These are phyloP conservation scores for Gryllus longicercus DNA, from an alignment of 2,888 invertebrate genomes.

Conservation along the genomic window DNA sequence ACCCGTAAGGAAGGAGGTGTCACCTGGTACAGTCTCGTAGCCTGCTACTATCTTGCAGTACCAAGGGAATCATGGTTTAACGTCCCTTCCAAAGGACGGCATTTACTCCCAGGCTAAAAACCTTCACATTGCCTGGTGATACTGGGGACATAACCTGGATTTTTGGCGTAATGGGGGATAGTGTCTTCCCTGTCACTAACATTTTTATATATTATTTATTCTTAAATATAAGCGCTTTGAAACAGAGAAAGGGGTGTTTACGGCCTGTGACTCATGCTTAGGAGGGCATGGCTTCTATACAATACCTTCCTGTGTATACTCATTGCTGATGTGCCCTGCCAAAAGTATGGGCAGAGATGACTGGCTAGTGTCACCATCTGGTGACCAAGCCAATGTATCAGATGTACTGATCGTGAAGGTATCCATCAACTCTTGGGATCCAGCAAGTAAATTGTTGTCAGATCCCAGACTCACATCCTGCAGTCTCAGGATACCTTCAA, in stretches of 20 bases:
- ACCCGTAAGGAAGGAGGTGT: conserved; percentile 11
- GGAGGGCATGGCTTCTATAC: not conserved
- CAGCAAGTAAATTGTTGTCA: conserved; percentile 18
- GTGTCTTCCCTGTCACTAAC: not conserved
- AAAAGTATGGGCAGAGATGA: conserved; percentile 29
- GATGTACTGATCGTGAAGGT: not conserved
- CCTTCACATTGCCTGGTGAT: not conserved
- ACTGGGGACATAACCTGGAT: conserved; percentile 1
- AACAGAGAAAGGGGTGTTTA: conserved; percentile 11
- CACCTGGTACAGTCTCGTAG: conserved; percentile 11
- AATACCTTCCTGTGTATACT: conserved; percentile 30
- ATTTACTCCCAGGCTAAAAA: conserved; percentile 1
- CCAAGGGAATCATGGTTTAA: conserved; percentile 1
- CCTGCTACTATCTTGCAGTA: conserved; percentile 11
- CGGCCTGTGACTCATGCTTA: not conserved
- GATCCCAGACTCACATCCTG: conserved; percentile 29
- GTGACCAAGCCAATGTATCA: not conserved
- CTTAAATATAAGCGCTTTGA: conserved; percentile 1
- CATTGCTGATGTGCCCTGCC: conserved; percentile 27
- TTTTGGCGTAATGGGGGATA: not conserved
- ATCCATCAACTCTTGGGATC: not conserved
- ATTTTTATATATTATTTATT: conserved; percentile 7
- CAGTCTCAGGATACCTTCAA: conserved; percentile 8
- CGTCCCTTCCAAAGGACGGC: conserved; percentile 17
- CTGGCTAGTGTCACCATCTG: conserved; percentile 5